Evolutionary conservation across 2,797 vertebrate genomes (phyloP), one percentile per base, ranked within the genome.

Genomic region (Silurus aristotelis): DNA sequence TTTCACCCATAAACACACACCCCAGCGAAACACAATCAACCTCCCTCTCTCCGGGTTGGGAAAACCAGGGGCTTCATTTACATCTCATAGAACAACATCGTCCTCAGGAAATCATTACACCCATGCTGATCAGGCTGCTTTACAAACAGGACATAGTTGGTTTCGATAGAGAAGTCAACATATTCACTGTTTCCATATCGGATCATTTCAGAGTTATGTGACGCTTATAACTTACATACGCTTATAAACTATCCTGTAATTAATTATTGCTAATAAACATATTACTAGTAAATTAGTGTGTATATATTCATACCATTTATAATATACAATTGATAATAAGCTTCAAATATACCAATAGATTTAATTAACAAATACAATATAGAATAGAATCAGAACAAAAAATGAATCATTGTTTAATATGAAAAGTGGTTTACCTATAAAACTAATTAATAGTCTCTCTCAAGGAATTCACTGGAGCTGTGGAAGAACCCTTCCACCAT

Each of bases 1-100:
- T 95, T 92, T 94, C 63, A 93, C 89, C 92, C 91, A 92, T 94
- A 93, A 95, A 95, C 94, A 94, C 93, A 84, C 87, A 92, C 89
- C 93, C 93, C 84, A 79, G 80, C 56, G 85, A 84, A 90, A 86
- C 76, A 83, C 87, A 87, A 79, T 85, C 92, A 92, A 64, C 83
- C 92, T 93, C 92, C 93, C 93, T 92, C 93, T 93, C 88, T 89
- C 89, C 91, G 72, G 72, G 92, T 93, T 93, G 92, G 91, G 89
- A 92, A 94, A 94, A 92, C 92, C 91, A 91, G 90, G 90, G 90
- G 84, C 89, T 90, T 90, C 88, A 88, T 90, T 92, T 85, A 89
- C 90, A 91, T 90, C 85, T 80, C 83, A 76, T 78, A 67, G 83
- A 70, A 84, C 60, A 64, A 87, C 43, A 73, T 76, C 43, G 38